phyloP scores from a whole-genome alignment of 1,140 invertebrate genomes.

The Scaptodrosophila lebanonensis region DNA sequence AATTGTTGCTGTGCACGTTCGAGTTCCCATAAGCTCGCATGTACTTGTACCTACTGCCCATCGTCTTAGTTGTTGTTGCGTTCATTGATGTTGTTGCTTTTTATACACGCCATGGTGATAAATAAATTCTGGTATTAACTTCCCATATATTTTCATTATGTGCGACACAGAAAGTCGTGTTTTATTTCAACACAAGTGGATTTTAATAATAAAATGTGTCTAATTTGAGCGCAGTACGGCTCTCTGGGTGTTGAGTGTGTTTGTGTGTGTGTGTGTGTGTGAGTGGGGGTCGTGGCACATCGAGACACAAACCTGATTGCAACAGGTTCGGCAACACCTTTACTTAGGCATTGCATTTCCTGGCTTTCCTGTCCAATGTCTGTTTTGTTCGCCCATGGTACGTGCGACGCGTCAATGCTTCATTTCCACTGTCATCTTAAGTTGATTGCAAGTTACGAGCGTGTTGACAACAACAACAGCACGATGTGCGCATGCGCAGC shows the following conservation, averaged over 20 bases:
- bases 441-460: conserved; percentile 77
- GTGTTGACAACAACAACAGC: conserved; percentile 64
- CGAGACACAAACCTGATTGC: conserved; percentile 55
- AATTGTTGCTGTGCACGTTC: too few relatives aligned
- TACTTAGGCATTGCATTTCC: conserved; percentile 24
- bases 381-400: conserved; percentile 40
- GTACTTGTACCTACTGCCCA: too few relatives aligned
- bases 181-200: conserved; percentile 75
- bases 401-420: conserved; percentile 77
- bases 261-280: neutral
- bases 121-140: conserved; percentile 72
- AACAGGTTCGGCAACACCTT: conserved; percentile 47
- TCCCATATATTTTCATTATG: conserved; percentile 75
- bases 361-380: conserved; percentile 39
- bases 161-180: conserved; percentile 73
- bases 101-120: conserved; percentile 39
- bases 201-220: conserved; percentile 76
- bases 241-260: neutral
- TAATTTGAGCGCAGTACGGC: conserved; percentile 54
- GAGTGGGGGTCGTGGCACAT: conserved; percentile 1
- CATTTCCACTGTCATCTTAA: conserved; percentile 77
- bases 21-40: too few relatives aligned
- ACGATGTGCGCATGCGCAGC: conserved; percentile 1
- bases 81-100: conserved; percentile 1
- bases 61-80: neutral